Evolutionary conservation across 2,888 invertebrate species (phyloP).

Genomic region (Mythimna ferrago): DNA sequence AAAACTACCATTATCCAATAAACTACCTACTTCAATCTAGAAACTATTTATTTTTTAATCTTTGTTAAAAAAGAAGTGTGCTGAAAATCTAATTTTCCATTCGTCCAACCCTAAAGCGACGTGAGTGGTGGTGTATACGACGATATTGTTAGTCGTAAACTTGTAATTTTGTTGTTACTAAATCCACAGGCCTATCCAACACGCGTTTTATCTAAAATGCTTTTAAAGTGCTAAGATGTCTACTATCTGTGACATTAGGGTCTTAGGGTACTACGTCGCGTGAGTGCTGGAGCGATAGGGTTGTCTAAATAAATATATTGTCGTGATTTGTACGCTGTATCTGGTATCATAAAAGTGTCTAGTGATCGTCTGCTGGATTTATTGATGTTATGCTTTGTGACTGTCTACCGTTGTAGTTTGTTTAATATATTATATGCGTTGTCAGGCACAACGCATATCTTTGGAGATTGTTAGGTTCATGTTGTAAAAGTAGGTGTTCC

Average conservation of each 20-base stretch:
- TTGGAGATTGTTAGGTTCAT: background rate
- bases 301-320: conserved; percentile 80
- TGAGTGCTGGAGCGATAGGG: conserved; percentile 64
- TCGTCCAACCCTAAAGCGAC: conserved; percentile 65
- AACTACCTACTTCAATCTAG: background rate
- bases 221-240: conserved; percentile 84
- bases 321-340: conserved; percentile 82
- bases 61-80: background rate
- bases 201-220: conserved; percentile 85
- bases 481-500: background rate
- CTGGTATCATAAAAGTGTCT: conserved; percentile 83
- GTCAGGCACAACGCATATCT: background rate
- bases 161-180: conserved; percentile 87
- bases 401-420: conserved; percentile 52
- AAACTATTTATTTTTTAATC: background rate
- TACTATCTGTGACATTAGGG: conserved; percentile 73
- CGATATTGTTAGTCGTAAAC: conserved; percentile 85
- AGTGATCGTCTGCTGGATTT: conserved; percentile 78
- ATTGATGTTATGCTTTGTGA: conserved; percentile 74
- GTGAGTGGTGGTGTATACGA: conserved; percentile 76
- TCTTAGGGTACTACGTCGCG: conserved; percentile 60
- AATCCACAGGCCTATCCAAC: conserved; percentile 80
- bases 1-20: background rate
- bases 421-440: background rate
- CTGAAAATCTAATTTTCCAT: conserved; percentile 6